These are phyloP conservation scores for Lepidocyrtinus sp. DNA, from an alignment of 2,888 invertebrate species.

Conservation along the genomic window DNA sequence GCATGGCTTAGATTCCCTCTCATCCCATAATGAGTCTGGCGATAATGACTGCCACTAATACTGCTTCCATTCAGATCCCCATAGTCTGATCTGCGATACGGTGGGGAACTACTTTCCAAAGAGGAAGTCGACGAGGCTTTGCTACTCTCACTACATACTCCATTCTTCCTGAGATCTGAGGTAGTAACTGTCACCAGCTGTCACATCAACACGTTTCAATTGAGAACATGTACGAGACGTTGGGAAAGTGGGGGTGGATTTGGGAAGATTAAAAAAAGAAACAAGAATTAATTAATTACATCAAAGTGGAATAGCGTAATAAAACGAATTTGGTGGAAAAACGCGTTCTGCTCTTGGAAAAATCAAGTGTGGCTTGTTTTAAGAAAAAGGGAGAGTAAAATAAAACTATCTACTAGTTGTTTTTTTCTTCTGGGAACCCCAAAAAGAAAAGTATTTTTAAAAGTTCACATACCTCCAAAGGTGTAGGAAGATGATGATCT, in stretches of 20 bases:
- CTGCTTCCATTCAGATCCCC: constrained; percentile 43
- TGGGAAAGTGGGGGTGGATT: no score
- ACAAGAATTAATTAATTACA: constrained; percentile 48
- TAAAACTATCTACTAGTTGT: no score
- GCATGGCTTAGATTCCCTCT: constrained; percentile 27
- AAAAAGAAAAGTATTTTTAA: no score
- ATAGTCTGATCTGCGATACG: constrained; percentile 29
- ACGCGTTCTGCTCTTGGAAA: no score
- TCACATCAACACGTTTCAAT: constrained; percentile 49
- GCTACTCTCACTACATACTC: constrained; percentile 17
- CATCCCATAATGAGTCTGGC: constrained; percentile 19
- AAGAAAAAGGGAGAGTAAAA: no score
- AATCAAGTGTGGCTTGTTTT: no score
- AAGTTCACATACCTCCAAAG: constrained; percentile 51
- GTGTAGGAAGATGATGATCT: constrained; percentile 36
- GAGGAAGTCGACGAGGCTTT: constrained; percentile 44
- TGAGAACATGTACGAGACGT: no score
- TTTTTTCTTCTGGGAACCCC: constrained; percentile 20
- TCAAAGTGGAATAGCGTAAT: constrained; percentile 42
- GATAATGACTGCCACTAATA: not conserved
- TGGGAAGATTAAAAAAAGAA: constrained; percentile 20
- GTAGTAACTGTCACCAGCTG: constrained; percentile 61
- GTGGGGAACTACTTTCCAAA: constrained; percentile 43
- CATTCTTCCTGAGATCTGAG: constrained; percentile 51
- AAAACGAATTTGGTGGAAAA: no score